phyloP scores from a whole-genome alignment of 2,888 invertebrate species.

The Dione juno region DNA sequence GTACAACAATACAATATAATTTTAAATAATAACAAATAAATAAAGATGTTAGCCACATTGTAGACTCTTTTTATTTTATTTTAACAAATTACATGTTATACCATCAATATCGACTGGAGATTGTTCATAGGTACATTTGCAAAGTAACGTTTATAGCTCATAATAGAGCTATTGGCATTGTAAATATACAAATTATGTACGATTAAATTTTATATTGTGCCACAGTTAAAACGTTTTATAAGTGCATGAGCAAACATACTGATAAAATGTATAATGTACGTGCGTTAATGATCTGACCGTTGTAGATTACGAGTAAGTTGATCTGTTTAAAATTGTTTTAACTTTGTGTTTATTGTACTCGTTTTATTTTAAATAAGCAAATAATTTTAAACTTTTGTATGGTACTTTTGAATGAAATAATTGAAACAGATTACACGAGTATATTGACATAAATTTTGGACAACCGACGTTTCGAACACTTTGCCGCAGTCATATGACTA shows the following conservation, averaged over 20 bases:
- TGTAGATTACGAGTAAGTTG: slow-evolving; percentile 8
- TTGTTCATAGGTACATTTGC: slow-evolving; percentile 54
- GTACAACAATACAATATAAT: not conserved
- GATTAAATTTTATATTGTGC: slow-evolving; percentile 53
- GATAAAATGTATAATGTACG: slow-evolving; percentile 28
- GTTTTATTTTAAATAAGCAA: not conserved
- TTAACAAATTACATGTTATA: slow-evolving; percentile 65
- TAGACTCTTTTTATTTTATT: slow-evolving; percentile 64
- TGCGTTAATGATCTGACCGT: slow-evolving; percentile 11
- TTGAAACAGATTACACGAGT: too few relatives aligned
- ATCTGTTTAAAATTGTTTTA: not conserved
- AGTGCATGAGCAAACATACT: slow-evolving; percentile 49
- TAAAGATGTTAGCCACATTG: slow-evolving; percentile 53
- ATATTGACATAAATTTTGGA: too few relatives aligned
- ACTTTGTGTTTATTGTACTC: not conserved
- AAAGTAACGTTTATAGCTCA: slow-evolving; percentile 62
- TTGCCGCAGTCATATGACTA: too few relatives aligned
- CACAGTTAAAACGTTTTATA: slow-evolving; percentile 49
- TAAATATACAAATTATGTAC: slow-evolving; percentile 66
- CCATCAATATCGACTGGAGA: slow-evolving; percentile 53
- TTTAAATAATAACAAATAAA: slow-evolving; percentile 35
- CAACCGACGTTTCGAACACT: too few relatives aligned
- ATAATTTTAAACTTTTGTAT: too few relatives aligned
- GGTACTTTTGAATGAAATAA: too few relatives aligned
- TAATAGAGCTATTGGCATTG: slow-evolving; percentile 64